Conservation (phyloP, 2,113 vertebrate species). For the Marmota flaviventris region DNA sequence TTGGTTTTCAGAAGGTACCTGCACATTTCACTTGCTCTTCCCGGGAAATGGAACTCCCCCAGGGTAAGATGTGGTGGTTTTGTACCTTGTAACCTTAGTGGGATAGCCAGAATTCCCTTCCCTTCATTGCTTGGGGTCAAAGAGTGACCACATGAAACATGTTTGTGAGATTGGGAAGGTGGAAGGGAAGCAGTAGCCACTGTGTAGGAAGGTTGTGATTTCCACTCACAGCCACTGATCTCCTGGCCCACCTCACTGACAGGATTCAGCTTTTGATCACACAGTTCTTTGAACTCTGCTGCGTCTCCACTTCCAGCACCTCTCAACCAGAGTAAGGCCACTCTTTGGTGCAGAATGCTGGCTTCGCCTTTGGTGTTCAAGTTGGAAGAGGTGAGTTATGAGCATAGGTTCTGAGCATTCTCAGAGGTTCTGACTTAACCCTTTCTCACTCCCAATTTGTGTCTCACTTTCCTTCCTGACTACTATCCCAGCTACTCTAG, state of each 20-base stretch:
- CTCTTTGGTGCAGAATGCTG: not conserved
- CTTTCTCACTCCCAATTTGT: not conserved
- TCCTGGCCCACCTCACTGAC: not conserved
- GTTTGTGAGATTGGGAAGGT: not conserved
- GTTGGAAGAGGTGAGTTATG: not conserved
- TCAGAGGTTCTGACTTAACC: not conserved
- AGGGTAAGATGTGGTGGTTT: not conserved
- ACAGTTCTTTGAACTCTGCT: not conserved
- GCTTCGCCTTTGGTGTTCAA: not conserved
- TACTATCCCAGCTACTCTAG: not conserved
- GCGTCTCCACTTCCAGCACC: not conserved
- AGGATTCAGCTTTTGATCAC: not conserved
- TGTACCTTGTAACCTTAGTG: not conserved
- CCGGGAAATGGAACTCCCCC: not conserved
- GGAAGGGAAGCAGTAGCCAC: not conserved
- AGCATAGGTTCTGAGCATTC: not conserved
- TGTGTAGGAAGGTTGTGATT: not conserved
- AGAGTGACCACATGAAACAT: not conserved
- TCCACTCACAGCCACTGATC: rapidly evolving
- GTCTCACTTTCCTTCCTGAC: not conserved
- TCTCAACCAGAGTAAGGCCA: not conserved
- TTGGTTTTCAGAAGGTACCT: not conserved
- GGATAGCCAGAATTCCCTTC: not conserved
- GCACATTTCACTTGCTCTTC: not conserved
- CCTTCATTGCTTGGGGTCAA: not conserved